Evolutionary conservation across 1,140 invertebrate species (phyloP), one percentile per base, ranked within the genome.

Genomic region (Holotrichia oblita): DNA sequence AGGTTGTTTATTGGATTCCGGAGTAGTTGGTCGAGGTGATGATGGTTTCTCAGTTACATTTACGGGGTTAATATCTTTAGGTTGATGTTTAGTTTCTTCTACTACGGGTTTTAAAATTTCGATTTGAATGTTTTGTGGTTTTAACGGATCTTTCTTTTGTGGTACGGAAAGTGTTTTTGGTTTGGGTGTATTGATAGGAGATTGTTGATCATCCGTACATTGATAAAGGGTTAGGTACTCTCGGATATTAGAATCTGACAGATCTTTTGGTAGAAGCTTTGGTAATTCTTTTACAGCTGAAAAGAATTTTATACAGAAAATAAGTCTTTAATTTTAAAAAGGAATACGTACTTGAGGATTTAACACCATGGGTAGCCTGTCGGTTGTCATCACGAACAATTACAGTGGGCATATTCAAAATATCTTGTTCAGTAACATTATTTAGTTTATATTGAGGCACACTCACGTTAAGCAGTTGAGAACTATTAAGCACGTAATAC

Each of bases 321-420:
- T 22, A 9, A 64, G 20, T 22, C 9, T 69, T 14, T 10, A 69
- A 69, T 20, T 22, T 27, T 17, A 69, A 17, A 10, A 0, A 27
- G 10, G 61, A 0, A 27, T 73, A 78, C 78, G 76, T 69, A 79
- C 78, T 55, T 61, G 78, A 14, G 40, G 73, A 72, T 40, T 72
- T 73, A 12, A 41, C 73, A 76, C 1, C 17, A 42, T 64, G 48
- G 24, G 4, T 76, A 6, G n/a, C 17, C 40, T 27, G 41, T 73
- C 69, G 78, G 24, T 76, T 76, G 9, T 80, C 79, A 40, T 83
- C 83, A 44, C 79, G 82, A 17, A 83, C 77, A 20, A 84, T 80
- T 17, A 84, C 79, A 4, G 82, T 84, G 17, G 83, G 83, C 83
- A 84, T 84, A 10, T 79, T 6, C 81, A 84, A 80, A 40, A 84